Conservation (phyloP, 2,113 vertebrate genomes). For the Pseudopipra pipra region DNA sequence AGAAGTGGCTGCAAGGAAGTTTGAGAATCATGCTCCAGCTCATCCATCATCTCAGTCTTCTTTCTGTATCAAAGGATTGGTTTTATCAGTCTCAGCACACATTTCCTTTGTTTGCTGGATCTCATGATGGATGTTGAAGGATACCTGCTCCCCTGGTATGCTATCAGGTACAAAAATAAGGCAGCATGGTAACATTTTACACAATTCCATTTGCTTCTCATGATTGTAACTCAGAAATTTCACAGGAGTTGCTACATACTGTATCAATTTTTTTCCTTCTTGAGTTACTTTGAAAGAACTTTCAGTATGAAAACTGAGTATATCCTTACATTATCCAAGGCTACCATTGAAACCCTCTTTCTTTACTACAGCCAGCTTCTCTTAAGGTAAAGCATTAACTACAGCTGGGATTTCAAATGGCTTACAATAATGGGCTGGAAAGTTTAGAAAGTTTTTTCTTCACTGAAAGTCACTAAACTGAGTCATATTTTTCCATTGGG, state of each 20-base stretch:
- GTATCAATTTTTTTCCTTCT: background rate
- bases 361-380: background rate
- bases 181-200: background rate
- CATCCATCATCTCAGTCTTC: background rate
- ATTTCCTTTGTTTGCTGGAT: background rate
- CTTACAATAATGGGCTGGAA: background rate
- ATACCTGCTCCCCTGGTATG: accelerated
- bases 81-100: background rate
- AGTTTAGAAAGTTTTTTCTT: background rate
- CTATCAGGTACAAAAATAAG: background rate
- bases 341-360: background rate
- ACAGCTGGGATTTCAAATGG: background rate
- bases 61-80: background rate
- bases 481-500: background rate
- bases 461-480: background rate
- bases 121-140: background rate
- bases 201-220: background rate
- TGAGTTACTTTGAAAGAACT: background rate
- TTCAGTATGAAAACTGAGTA: background rate
- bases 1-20: background rate
- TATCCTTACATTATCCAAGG: background rate
- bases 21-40: background rate
- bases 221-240: background rate
- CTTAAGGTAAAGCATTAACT: background rate
- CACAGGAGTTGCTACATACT: background rate